These are phyloP conservation scores for Vidua chalybeata DNA, from an alignment of 2,113 vertebrate genomes.

Conservation along the genomic window DNA sequence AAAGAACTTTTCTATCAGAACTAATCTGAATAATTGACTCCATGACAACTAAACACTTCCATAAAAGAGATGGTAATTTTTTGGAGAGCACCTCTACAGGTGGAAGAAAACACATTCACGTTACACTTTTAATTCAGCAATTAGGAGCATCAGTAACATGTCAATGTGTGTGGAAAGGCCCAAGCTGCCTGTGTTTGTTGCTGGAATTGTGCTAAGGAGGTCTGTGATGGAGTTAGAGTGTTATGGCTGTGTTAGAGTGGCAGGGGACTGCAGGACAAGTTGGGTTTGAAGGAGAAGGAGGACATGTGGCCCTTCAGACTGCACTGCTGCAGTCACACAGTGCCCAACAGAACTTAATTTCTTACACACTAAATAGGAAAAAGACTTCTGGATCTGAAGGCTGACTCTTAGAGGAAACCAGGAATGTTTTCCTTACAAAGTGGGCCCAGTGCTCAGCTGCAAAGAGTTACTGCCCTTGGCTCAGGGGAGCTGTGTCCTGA, in stretches of 20 bases:
- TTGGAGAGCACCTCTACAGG: background rate
- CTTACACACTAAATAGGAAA: background rate
- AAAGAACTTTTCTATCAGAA: background rate
- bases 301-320: background rate
- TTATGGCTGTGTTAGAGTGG: background rate
- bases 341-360: background rate
- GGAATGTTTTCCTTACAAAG: background rate
- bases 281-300: background rate
- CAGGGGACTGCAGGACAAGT: background rate
- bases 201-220: background rate
- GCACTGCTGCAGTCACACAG: background rate
- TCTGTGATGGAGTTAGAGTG: background rate
- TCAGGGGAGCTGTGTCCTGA: background rate
- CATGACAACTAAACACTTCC: background rate
- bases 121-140: background rate
- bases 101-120: background rate
- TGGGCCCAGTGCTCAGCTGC: background rate
- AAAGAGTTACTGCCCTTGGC: background rate
- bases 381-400: background rate
- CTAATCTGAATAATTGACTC: background rate
- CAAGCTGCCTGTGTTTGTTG: background rate
- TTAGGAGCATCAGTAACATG: rapidly evolving
- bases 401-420: background rate
- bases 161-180: background rate
- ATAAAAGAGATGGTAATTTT: background rate